Conservation (phyloP, 2,113 vertebrate genomes). For the Hypocryptadius cinnamomeus region DNA sequence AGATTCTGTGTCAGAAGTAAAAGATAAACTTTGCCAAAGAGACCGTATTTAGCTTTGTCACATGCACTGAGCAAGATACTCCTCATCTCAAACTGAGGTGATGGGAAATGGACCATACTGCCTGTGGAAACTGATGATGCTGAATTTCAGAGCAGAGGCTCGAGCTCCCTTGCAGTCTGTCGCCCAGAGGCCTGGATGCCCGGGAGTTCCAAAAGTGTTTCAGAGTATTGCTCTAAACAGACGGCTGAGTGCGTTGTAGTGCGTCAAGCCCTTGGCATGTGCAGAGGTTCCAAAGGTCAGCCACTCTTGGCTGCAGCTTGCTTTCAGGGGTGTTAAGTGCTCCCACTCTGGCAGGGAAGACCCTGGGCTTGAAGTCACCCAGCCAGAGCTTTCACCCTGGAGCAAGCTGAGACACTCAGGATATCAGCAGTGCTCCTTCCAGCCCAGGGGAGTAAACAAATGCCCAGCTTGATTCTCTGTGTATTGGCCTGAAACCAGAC, state of each 20-base stretch:
- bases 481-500: constrained; percentile 17
- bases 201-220: background rate
- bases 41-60: background rate
- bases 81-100: background rate
- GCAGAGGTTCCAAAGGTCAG: background rate
- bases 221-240: background rate
- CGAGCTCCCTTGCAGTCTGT: background rate
- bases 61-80: background rate
- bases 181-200: background rate
- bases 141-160: background rate
- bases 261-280: background rate
- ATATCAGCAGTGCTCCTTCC: background rate
- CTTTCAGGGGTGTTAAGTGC: background rate
- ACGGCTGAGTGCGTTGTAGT: rapidly evolving
- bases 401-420: background rate
- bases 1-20: background rate
- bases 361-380: background rate
- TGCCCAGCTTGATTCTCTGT: background rate
- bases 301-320: background rate
- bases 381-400: background rate
- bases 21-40: background rate
- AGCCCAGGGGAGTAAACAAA: background rate
- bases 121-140: background rate
- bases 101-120: background rate
- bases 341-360: background rate